Base-by-base conservation (phyloP, 2,113 vertebrate species). In the Egretta garzetta region DNA sequence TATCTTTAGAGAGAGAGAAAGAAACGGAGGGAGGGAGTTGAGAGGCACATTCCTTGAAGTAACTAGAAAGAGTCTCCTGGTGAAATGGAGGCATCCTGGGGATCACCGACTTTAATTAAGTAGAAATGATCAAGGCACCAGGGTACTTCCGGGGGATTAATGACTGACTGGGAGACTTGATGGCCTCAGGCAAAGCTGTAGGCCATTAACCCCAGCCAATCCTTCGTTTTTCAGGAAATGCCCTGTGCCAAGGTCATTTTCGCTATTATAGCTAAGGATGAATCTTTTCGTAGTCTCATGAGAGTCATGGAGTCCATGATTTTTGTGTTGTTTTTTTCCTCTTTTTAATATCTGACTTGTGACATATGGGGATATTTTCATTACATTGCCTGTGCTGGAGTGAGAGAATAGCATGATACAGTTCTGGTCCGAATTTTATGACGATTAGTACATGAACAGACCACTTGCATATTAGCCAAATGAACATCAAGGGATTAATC, bases 151-250 rank as follows among this genome's bases (percentile, higher is more conserved):
- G 41, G 70, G 74, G 85, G 64, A 96, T 96, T 97, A 96, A 93
- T 97, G 94, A 95, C 91, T 93, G 81, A 83, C 79, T 96, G 95
- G 89, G 82, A 97, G 56, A 92, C 64, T 93, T 79, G 90, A 92
- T 93, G 95, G 93, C 86, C 93, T 92, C 71, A 88, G 96, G 97
- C 96, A 97, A 98, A 97, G 96, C 88, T 97, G 92, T 85, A 97
- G 96, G 76, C 93, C 97, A 86, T 86, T 96, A 97, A 97, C 95
- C 92, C 74, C 77, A 97, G 53, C 63, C 88, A 88, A 58, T 96
- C 88, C 81, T 90, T 96, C 85, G 70, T 92, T 95, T 94, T 96
- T 63, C 90, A 97, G 93, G 95, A 96, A 94, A 76, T 93, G 71
- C 95, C 93, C 82, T 77, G 63, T 87, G 80, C 96, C 87, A 96